phyloP scores from a whole-genome alignment of 2,888 invertebrate species.

The Dolichomitus sp. region DNA sequence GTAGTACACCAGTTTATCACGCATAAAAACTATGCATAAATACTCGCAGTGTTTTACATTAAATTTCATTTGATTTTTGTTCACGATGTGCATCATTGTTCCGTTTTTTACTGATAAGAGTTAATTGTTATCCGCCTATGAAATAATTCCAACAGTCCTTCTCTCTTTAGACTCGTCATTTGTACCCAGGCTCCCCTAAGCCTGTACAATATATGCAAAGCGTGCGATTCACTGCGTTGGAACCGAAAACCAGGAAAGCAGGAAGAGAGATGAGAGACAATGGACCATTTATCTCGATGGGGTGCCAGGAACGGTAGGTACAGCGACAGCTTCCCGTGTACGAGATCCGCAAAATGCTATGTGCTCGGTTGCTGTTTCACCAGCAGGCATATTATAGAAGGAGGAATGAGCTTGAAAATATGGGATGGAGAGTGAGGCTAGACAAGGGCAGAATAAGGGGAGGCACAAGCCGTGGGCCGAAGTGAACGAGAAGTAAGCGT shows the following conservation, averaged over 20 bases:
- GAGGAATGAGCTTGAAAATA: neutral
- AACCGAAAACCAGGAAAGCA: constrained; percentile 21
- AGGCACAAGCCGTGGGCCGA: constrained; percentile 63
- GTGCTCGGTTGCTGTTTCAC: neutral
- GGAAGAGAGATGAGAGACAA: constrained; percentile 68
- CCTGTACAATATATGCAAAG: constrained; percentile 2
- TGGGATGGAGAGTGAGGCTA: neutral
- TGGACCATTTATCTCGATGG: constrained; percentile 74
- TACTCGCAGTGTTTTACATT: too few relatives aligned
- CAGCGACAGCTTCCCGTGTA: constrained; percentile 65
- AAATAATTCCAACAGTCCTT: neutral
- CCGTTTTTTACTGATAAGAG: neutral
- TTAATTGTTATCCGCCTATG: neutral
- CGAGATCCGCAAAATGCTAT: constrained; percentile 59
- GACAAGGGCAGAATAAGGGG: constrained; percentile 58
- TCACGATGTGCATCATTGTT: neutral
- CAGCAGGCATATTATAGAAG: neutral
- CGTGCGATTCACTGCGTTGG: constrained; percentile 6
- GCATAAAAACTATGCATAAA: neutral
- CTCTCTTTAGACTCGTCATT: neutral
- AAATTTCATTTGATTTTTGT: too few relatives aligned
- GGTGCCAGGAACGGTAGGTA: constrained; percentile 52
- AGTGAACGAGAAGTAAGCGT: constrained; percentile 66
- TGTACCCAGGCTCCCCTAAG: neutral
- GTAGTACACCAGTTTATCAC: neutral